Evolutionary conservation across 2,888 invertebrate genomes (phyloP).

Genomic region (Chrysomela aeneicollis): DNA sequence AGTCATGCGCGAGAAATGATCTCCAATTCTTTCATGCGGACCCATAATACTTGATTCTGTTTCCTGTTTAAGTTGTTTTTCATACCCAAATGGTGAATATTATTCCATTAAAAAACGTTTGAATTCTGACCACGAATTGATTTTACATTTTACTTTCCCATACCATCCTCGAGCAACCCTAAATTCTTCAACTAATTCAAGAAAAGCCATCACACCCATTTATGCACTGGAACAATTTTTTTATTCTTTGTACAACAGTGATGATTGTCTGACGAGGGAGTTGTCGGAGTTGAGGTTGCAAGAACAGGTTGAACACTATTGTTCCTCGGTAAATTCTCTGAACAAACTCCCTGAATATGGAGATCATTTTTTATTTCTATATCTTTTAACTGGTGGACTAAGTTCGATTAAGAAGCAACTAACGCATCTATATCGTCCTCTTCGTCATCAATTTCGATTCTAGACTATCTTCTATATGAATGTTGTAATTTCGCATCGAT

Average conservation of each 20-base stretch:
- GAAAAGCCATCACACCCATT: conserved; percentile 6
- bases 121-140: conserved; percentile 9
- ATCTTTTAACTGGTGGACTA: not conserved
- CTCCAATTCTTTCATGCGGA: not conserved
- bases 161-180: conserved; percentile 1
- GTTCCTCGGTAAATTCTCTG: not conserved
- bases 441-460: not conserved
- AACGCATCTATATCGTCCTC: not conserved
- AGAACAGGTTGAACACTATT: no score
- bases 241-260: not conserved
- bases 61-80: conserved; percentile 11
- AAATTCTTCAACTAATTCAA: not conserved
- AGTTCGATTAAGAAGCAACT: not conserved
- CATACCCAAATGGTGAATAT: conserved; percentile 4
- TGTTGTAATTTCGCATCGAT: conserved; percentile 4
- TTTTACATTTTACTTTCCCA: conserved; percentile 1
- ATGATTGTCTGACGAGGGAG: not conserved
- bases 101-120: not conserved
- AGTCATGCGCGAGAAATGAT: not conserved
- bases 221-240: not conserved
- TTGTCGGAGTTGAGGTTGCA: not conserved
- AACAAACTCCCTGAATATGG: not conserved
- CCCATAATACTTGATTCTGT: conserved; percentile 8
- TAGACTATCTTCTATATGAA: not conserved
- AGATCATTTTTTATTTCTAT: conserved; percentile 1